phyloP scores from a whole-genome alignment of 2,888 invertebrate genomes.

The Cheilosia scutellata region DNA sequence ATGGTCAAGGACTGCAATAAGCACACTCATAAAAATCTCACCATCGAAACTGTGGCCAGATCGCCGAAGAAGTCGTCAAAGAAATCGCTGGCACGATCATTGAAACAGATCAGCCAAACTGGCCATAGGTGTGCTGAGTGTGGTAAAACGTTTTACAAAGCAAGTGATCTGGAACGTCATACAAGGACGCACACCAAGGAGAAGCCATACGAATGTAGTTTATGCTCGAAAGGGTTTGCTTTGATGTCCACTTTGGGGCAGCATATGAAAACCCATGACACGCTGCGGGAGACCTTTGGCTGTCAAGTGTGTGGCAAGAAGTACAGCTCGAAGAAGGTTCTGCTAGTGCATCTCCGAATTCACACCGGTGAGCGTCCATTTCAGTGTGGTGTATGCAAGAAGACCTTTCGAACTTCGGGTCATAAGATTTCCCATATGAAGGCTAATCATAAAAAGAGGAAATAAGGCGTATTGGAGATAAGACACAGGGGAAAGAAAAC shows the following conservation, averaged over 20 bases:
- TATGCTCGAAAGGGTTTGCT: slow-evolving; percentile 76
- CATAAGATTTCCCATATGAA: slow-evolving; percentile 79
- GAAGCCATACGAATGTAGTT: slow-evolving; percentile 76
- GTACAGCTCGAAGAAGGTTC: slow-evolving; percentile 78
- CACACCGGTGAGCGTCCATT: slow-evolving; percentile 81
- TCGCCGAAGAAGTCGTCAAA: slow-evolving; percentile 49
- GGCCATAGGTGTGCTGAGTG: slow-evolving; percentile 78
- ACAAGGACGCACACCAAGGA: slow-evolving; percentile 78
- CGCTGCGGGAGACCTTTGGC: slow-evolving; percentile 64
- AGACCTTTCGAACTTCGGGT: slow-evolving; percentile 80
- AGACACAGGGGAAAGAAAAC: background rate
- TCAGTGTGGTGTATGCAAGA: slow-evolving; percentile 78
- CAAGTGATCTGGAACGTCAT: slow-evolving; percentile 79
- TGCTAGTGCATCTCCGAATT: slow-evolving; percentile 79
- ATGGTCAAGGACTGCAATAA: slow-evolving; percentile 57
- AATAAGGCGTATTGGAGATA: background rate
- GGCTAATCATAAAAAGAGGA: slow-evolving; percentile 65
- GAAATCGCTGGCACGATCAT: slow-evolving; percentile 37
- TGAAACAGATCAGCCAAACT: slow-evolving; percentile 43
- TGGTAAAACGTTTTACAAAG: slow-evolving; percentile 76
- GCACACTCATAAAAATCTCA: slow-evolving; percentile 56
- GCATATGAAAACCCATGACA: slow-evolving; percentile 77
- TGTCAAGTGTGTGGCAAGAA: slow-evolving; percentile 79
- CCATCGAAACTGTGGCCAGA: slow-evolving; percentile 42
- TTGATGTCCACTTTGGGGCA: slow-evolving; percentile 76